phyloP scores from a whole-genome alignment of 2,888 invertebrate genomes.

The Ophion costatus region DNA sequence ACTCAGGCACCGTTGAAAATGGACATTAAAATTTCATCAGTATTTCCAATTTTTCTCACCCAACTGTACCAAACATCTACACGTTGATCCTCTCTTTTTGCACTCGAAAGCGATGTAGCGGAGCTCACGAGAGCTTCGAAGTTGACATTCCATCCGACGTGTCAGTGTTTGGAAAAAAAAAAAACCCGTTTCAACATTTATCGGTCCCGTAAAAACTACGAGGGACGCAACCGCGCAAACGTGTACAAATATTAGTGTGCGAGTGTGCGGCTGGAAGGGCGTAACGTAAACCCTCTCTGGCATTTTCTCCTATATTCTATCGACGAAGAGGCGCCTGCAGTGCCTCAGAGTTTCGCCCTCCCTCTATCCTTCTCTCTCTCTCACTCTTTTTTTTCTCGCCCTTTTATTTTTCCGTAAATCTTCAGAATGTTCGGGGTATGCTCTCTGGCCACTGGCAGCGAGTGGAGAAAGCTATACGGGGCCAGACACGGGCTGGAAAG shows the following conservation, averaged over 20 bases:
- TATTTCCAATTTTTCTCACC: too few relatives aligned
- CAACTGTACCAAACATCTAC: too few relatives aligned
- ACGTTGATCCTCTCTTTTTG: too few relatives aligned
- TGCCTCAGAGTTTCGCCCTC: conserved; percentile 1
- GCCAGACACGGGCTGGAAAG: conserved; percentile 62
- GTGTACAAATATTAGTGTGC: not conserved
- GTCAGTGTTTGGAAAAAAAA: too few relatives aligned
- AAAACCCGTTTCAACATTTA: too few relatives aligned
- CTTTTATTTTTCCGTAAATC: conserved; percentile 50
- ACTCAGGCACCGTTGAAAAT: too few relatives aligned
- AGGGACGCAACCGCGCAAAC: not conserved
- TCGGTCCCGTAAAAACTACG: not conserved
- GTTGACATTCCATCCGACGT: too few relatives aligned
- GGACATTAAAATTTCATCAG: too few relatives aligned
- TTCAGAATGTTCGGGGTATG: conserved; percentile 58
- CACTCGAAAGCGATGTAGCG: too few relatives aligned
- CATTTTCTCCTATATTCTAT: conserved; percentile 40
- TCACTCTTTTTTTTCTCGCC: not conserved
- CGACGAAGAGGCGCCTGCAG: conserved; percentile 26
- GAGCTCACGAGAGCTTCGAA: too few relatives aligned
- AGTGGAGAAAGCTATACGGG: conserved; percentile 56
- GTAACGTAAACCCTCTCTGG: conserved; percentile 19
- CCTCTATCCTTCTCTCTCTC: not conserved
- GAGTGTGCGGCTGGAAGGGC: not conserved
- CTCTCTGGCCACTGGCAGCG: conserved; percentile 52